Base-by-base conservation (phyloP, 1,140 invertebrate species). In the Aphelinus certus region DNA sequence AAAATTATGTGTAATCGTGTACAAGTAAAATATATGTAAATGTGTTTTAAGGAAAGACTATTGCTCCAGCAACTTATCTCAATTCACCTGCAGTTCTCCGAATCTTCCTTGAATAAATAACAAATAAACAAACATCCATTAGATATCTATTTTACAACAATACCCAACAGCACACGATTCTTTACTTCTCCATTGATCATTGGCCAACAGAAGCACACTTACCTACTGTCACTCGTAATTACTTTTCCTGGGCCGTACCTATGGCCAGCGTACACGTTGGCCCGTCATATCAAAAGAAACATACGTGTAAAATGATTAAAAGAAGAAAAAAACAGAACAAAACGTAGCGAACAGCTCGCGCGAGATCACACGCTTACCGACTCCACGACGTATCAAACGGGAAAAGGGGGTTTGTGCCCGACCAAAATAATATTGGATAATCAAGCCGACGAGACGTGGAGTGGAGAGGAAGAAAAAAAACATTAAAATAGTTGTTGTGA, bases 221-320 rank as follows among this genome's bases (percentile, higher is more conserved):
- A 71, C 57, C 10, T 64, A 26, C 51, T 46, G 51, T 64, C 49
- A 64, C 46, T 26, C 71, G 65, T 72, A 72, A 72, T 72, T 72
- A 48, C 55, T 72, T 72, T 72, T 73, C 58, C 72, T 73, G 72
- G 64, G 63, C 64, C 68, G 7, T 60, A 56, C n/a, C 49, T 1
- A 45, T 7, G 48, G 57, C 66, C 55, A 71, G 65, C 45, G 26
- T 26, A 57, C 43, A 73, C 60, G 71, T 58, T 69, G 69, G 65
- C 69, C 60, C 66, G n/a, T 69, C 73, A 74, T 74, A 74, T 74
- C 73, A 74, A 74, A 74, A 68, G 26, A 49, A 7, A 51, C 72
- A 68, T 61, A 42, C 49, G n/a, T 43, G 42, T 47, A 68, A 10
- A 67, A 6, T 48, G 55, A 65, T 9, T 43, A 1, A 58, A 58